Conservation (phyloP, 1,140 invertebrate species). For the Dreissena rostriformis region DNA sequence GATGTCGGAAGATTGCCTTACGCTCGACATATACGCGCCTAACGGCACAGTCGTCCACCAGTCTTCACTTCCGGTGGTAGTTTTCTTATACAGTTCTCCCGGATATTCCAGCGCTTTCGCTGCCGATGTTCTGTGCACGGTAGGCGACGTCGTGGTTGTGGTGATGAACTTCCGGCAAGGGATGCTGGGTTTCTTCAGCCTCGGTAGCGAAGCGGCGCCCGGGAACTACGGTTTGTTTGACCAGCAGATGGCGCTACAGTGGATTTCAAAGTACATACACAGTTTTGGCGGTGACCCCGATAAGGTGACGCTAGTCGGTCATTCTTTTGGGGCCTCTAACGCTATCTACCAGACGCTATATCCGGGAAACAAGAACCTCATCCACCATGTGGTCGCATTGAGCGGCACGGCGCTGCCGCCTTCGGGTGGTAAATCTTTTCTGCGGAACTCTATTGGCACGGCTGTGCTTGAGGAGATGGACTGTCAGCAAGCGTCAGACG, state of each 20-base stretch:
- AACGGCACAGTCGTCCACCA: not conserved
- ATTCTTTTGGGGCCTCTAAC: conserved; percentile 29
- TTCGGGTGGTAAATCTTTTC: not conserved
- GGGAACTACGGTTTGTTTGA: conserved; percentile 52
- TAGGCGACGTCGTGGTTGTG: conserved; percentile 38
- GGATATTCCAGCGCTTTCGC: conserved; percentile 27
- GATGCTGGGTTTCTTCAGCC: conserved; percentile 89
- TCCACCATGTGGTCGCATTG: conserved; percentile 33
- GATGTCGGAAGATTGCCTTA: conserved; percentile 44
- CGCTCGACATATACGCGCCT: conserved; percentile 41
- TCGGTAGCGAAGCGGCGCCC: conserved; percentile 7
- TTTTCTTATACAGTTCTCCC: conserved; percentile 12
- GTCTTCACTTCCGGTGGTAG: conserved; percentile 21
- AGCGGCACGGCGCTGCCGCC: conserved; percentile 34
- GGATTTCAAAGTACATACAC: conserved; percentile 40
- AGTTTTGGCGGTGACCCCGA: conserved; percentile 28
- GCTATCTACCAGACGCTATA: conserved; percentile 37
- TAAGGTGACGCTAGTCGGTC: conserved; percentile 30
- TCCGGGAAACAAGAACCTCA: conserved; percentile 14
- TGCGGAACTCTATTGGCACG: not conserved
- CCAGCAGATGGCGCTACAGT: conserved; percentile 41
- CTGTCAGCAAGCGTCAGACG: not conserved
- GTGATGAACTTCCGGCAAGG: conserved; percentile 89
- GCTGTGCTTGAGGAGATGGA: conserved; percentile 11
- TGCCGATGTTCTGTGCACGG: conserved; percentile 15